These are phyloP conservation scores for Hoplostethus atlanticus DNA, from an alignment of 2,797 vertebrate genomes.

Conservation along the genomic window DNA sequence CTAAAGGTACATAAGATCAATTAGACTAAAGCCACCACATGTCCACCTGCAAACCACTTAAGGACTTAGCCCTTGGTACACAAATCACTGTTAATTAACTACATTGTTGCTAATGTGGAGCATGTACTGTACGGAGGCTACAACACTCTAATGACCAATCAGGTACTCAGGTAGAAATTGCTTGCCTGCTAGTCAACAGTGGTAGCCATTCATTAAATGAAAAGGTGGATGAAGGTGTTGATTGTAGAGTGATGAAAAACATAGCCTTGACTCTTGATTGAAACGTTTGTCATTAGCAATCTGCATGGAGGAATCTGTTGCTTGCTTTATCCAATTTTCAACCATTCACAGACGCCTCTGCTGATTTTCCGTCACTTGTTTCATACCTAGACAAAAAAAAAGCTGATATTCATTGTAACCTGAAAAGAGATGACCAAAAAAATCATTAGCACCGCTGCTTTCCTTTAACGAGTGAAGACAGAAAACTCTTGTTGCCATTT, in stretches of 20 bases:
- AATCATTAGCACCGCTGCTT: conserved; percentile 16
- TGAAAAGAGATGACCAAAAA: not conserved
- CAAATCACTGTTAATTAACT: conserved; percentile 79
- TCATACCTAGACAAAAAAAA: conserved; percentile 14
- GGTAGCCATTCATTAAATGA: conserved; percentile 51
- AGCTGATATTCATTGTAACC: too few species aligned
- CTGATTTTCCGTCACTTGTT: conserved; percentile 14
- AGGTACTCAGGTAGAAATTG: conserved; percentile 40
- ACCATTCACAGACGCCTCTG: conserved; percentile 9
- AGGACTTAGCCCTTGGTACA: conserved; percentile 74
- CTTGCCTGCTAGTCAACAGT: conserved; percentile 35
- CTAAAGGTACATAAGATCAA: conserved; percentile 63
- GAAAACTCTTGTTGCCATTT: not conserved
- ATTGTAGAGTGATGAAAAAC: conserved; percentile 43
- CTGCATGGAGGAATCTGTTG: not conserved
- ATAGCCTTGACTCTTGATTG: conserved; percentile 32
- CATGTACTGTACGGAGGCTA: conserved; percentile 48
- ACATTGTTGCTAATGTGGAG: conserved; percentile 79
- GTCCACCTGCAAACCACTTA: conserved; percentile 77
- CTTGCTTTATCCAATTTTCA: conserved; percentile 25
- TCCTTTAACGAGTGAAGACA: conserved; percentile 14
- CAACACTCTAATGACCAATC: conserved; percentile 57
- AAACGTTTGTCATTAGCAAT: conserved; percentile 34
- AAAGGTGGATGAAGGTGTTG: conserved; percentile 6
- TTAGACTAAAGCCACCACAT: conserved; percentile 65